Conservation (phyloP, 2,113 vertebrate genomes). For the Mormyrus lacerda region DNA sequence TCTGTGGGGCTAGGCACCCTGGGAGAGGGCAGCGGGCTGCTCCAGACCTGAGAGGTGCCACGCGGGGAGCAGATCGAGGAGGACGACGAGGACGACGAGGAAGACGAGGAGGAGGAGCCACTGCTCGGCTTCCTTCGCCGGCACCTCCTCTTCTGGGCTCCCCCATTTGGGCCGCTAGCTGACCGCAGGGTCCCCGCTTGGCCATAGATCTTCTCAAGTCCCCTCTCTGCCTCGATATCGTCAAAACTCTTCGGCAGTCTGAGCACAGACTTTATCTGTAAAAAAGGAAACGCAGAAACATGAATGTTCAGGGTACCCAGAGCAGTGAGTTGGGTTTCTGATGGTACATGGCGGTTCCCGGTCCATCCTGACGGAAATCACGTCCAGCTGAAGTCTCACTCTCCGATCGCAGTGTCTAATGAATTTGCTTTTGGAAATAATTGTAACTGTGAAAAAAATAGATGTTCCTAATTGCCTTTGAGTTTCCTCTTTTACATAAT, state of each 20-base stretch:
- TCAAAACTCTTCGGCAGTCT: conserved; percentile 59
- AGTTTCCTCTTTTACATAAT: not conserved
- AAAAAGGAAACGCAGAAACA: not conserved
- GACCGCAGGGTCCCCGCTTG: conserved; percentile 34
- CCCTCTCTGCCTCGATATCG: conserved; percentile 38
- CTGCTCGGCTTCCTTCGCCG: conserved; percentile 42
- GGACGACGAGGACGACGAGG: conserved; percentile 53
- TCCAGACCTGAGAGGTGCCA: conserved; percentile 36
- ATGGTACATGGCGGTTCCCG: not conserved
- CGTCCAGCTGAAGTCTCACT: not conserved
- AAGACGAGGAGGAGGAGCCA: conserved; percentile 40
- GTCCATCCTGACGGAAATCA: not conserved
- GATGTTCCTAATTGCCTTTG: not conserved
- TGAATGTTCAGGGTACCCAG: not conserved
- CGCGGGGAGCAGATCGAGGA: conserved; percentile 54
- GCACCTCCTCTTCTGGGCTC: conserved; percentile 33
- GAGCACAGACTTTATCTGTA: conserved; percentile 80
- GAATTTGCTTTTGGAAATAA: not conserved
- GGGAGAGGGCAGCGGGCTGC: conserved; percentile 42
- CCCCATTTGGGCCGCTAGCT: conserved; percentile 26
- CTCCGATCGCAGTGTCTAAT: not conserved
- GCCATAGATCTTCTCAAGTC: conserved; percentile 34
- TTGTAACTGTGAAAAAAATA: not conserved
- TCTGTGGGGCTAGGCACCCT: conserved; percentile 33
- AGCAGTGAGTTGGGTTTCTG: not conserved